Evolutionary conservation across 2,888 invertebrate species (phyloP).

Genomic region (Sussaba pulchella): DNA sequence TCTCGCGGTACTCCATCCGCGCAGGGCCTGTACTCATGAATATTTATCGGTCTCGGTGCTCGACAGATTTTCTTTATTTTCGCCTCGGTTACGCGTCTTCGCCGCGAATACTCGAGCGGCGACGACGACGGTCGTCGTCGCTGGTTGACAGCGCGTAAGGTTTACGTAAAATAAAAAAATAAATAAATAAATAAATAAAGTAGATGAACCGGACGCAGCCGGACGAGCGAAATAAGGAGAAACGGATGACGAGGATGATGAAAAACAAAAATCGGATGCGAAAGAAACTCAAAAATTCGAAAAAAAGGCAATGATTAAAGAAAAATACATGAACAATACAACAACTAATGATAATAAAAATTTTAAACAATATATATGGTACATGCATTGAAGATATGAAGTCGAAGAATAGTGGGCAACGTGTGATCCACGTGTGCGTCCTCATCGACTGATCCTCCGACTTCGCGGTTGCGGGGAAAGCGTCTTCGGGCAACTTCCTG

Average conservation of each 20-base stretch:
- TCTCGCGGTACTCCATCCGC: conserved; percentile 51
- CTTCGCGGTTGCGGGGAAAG: conserved; percentile 57
- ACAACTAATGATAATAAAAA: too few relatives aligned
- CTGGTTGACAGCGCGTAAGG: neutral
- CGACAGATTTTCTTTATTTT: conserved; percentile 71
- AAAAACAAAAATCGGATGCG: too few relatives aligned
- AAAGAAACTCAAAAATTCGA: too few relatives aligned
- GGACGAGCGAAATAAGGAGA: too few relatives aligned
- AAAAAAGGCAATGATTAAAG: neutral
- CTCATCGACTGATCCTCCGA: conserved; percentile 10
- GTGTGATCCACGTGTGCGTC: conserved; percentile 32
- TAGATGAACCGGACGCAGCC: neutral
- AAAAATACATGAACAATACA: neutral
- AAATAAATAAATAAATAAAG: conserved; percentile 7
- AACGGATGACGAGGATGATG: too few relatives aligned
- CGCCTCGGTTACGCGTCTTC: conserved; percentile 58
- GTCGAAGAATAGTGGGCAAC: conserved; percentile 32
- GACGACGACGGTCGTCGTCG: conserved; percentile 1
- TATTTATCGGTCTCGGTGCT: conserved; percentile 71
- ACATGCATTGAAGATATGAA: neutral
- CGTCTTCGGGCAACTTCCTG: conserved; percentile 58
- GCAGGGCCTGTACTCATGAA: conserved; percentile 70
- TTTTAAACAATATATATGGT: too few relatives aligned
- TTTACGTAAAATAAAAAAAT: neutral
- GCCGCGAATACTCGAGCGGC: conserved; percentile 23